A percentile compares a stretch with the other conserved stretches of the same genome.
Evolutionary conservation across 1,140 invertebrate species (phyloP).

Genomic region (Magallana ariakensis): DNA sequence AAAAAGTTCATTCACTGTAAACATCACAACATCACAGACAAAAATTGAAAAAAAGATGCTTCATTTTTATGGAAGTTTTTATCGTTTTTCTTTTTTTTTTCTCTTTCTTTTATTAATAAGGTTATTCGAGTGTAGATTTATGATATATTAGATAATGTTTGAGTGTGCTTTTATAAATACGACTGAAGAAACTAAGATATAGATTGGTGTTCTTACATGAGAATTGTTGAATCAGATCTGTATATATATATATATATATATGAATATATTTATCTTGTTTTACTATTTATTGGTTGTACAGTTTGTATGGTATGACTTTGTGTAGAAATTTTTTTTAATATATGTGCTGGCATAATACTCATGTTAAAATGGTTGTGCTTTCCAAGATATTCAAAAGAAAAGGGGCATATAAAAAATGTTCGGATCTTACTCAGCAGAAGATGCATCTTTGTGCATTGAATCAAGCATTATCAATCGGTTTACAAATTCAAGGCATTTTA

Average conservation of each 20-base stretch:
- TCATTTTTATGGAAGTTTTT: background rate
- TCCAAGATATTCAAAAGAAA: background rate
- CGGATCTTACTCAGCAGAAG: too few species aligned
- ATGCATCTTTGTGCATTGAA: too few species aligned
- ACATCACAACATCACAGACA: background rate
- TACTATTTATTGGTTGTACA: slow-evolving; percentile 16
- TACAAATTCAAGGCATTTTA: too few species aligned
- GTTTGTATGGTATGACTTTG: slow-evolving; percentile 11
- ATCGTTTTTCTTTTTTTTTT: slow-evolving; percentile 5
- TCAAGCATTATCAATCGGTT: too few species aligned
- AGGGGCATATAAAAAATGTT: background rate
- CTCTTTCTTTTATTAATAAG: background rate
- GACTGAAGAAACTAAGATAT: background rate
- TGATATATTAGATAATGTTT: slow-evolving; percentile 5
- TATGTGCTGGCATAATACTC: slow-evolving; percentile 30
- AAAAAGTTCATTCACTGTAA: background rate
- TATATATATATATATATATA: background rate
- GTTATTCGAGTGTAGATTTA: slow-evolving; percentile 19
- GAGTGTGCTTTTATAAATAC: background rate
- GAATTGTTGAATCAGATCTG: slow-evolving; percentile 17
- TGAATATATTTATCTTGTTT: background rate
- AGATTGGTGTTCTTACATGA: background rate
- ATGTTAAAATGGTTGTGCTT: slow-evolving; percentile 38
- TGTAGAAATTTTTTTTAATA: background rate
- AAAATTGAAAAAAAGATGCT: background rate